A percentile compares a stretch with the other conserved stretches of the same genome.
Evolutionary conservation across 2,888 invertebrate genomes (phyloP).

Genomic region (Dexiosoma caninum): DNA sequence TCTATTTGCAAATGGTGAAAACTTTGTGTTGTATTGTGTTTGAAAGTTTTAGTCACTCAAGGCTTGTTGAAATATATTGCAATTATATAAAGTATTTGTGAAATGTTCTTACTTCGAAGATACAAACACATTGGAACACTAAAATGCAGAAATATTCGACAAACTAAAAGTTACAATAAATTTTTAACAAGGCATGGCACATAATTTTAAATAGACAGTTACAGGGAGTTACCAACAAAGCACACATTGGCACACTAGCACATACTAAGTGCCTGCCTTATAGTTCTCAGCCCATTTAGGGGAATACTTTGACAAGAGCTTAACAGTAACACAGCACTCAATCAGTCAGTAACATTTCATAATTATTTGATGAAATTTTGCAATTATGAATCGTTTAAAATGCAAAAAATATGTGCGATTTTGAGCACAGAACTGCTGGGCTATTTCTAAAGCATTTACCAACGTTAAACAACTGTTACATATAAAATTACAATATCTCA

Average conservation of each 20-base stretch:
- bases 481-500: not conserved
- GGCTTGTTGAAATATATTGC: not conserved
- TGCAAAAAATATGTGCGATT: no score
- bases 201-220: conserved; percentile 34
- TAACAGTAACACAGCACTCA: no score
- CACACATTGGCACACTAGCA: not conserved
- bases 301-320: no score
- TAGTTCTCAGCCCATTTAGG: no score
- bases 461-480: not conserved
- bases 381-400: no score
- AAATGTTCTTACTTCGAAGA: not conserved
- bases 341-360: no score
- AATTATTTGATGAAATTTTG: no score
- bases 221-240: not conserved
- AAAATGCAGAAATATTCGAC: not conserved
- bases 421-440: not conserved
- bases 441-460: not conserved
- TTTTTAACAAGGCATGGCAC: conserved; percentile 13
- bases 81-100: not conserved
- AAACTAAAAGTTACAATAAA: conserved; percentile 27
- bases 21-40: not conserved
- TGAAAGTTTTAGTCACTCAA: not conserved
- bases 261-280: not conserved
- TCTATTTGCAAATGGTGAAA: not conserved
- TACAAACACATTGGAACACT: conserved; percentile 1